phyloP scores from a whole-genome alignment of 2,797 vertebrate species.

The Odontamblyopus lacepedii region DNA sequence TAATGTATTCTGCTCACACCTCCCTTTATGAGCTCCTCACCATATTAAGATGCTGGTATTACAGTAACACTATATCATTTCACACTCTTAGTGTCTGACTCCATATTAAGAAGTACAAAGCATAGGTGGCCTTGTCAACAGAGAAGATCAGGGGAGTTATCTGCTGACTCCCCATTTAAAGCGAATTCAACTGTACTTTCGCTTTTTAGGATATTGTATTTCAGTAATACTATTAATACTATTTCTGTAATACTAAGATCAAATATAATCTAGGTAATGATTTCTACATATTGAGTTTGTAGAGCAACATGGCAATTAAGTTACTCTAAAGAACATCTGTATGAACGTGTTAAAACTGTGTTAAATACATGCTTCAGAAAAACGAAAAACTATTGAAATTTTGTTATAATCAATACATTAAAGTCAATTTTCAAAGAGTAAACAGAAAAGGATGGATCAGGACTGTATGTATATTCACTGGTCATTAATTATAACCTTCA shows the following conservation, averaged over 20 bases:
- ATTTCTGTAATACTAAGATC: background rate
- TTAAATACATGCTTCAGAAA: no score
- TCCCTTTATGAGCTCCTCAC: constrained; percentile 32
- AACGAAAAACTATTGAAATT: no score
- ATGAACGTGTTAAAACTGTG: no score
- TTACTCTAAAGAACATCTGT: no score
- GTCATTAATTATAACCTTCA: no score
- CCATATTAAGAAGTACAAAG: constrained; percentile 30
- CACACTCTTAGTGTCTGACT: constrained; percentile 16
- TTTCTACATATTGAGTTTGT: no score
- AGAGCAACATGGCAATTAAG: no score
- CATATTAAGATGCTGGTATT: constrained; percentile 23
- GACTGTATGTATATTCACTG: no score
- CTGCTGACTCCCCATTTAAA: background rate
- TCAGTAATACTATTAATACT: background rate
- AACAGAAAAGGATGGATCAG: no score
- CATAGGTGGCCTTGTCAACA: constrained; percentile 4
- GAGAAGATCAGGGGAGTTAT: background rate
- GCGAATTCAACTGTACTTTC: background rate
- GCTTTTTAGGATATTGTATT: background rate
- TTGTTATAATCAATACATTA: no score
- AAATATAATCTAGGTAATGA: no score
- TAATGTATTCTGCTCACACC: constrained; percentile 17
- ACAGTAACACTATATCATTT: constrained; percentile 16
- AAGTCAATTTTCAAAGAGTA: no score